Percentiles rank a stretch among this genome's conserved stretches.
These are phyloP conservation scores for Chrysochloris asiatica DNA, from an alignment of 2,113 vertebrate species.

Conservation along the genomic window DNA sequence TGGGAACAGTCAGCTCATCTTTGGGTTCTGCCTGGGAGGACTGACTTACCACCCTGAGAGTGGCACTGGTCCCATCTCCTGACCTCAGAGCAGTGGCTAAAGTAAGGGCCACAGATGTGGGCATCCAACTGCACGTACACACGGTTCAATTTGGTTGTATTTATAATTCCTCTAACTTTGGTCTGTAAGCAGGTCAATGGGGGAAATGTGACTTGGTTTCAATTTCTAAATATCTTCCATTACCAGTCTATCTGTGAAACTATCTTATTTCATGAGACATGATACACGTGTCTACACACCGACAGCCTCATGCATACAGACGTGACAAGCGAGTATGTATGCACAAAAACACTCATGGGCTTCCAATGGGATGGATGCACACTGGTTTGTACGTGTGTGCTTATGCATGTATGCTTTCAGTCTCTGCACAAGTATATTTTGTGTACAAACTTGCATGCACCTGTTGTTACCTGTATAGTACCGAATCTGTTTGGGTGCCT, in stretches of 20 bases:
- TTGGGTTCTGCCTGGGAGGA: background rate
- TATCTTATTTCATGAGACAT: background rate
- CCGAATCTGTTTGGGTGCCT: no score
- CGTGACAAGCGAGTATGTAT: background rate
- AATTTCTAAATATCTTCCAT: background rate
- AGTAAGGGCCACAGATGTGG: background rate
- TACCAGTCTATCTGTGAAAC: background rate
- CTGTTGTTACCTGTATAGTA: background rate
- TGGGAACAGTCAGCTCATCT: background rate
- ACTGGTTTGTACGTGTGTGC: accelerated
- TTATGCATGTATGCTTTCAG: no score
- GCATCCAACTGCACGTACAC: background rate
- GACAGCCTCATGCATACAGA: background rate
- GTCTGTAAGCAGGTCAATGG: background rate
- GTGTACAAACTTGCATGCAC: background rate
- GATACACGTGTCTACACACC: background rate
- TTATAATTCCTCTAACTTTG: background rate
- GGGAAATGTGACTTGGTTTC: background rate
- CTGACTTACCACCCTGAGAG: background rate
- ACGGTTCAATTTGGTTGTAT: background rate
- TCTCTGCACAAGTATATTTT: background rate
- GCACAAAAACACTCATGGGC: background rate
- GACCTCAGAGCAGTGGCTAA: background rate
- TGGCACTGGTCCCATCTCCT: background rate
- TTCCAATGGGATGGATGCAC: background rate